Evolutionary conservation across 2,888 invertebrate genomes (phyloP).

Genomic region (Tetragnatha montana): DNA sequence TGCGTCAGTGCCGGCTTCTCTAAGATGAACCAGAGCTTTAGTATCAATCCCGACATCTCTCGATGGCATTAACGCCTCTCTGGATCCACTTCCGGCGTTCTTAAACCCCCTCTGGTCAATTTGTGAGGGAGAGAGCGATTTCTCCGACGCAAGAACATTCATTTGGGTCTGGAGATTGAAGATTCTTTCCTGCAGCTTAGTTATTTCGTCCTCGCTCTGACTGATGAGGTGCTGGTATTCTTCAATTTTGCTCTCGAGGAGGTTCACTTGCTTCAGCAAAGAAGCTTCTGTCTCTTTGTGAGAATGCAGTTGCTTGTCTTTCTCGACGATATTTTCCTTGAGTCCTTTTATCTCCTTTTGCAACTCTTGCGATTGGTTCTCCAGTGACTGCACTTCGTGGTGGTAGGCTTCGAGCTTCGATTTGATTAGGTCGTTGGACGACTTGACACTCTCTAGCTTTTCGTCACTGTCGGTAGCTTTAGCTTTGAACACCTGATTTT

Average conservation of each 20-base stretch:
- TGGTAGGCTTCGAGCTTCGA: constrained; percentile 8
- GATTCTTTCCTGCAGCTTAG: constrained; percentile 41
- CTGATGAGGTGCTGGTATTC: constrained; percentile 7
- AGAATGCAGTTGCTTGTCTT: constrained; percentile 17
- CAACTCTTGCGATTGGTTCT: neutral
- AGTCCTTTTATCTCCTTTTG: constrained; percentile 5
- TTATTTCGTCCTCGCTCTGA: constrained; percentile 50
- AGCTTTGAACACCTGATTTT: constrained; percentile 10
- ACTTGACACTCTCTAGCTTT: neutral
- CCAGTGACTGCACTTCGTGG: neutral
- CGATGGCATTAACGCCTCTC: neutral
- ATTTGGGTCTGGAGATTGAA: constrained; percentile 45
- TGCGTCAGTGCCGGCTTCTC: neutral
- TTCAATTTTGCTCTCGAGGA: neutral
- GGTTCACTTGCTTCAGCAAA: constrained; percentile 11
- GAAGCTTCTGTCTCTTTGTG: neutral
- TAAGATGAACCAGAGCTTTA: neutral
- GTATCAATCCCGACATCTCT: neutral
- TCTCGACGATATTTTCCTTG: constrained; percentile 23
- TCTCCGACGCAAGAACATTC: constrained; percentile 12
- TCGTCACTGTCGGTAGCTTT: constrained; percentile 3
- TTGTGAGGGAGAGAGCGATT: neutral
- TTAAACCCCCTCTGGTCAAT: neutral
- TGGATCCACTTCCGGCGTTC: neutral
- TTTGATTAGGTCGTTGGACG: neutral